Evolutionary conservation across 1,140 invertebrate species (phyloP).

Genomic region (Drosophila neocordata): DNA sequence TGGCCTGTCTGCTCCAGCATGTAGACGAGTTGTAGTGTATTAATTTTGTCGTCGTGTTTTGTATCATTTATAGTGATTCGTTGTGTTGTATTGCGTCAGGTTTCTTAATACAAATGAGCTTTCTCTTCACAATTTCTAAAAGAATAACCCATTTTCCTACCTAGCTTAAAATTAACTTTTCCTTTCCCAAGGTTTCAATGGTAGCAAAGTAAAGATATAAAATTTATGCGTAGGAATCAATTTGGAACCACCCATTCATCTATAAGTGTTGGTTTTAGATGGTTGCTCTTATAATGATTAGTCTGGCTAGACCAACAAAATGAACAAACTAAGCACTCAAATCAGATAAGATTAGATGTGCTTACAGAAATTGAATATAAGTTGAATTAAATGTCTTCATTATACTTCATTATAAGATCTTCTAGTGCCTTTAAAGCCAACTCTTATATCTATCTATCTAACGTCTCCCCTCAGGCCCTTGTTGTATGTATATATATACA

Average conservation of each 20-base stretch:
- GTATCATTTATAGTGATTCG: neutral
- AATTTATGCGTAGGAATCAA: neutral
- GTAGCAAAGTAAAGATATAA: neutral
- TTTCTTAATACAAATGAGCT: constrained; percentile 30
- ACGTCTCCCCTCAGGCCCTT: constrained; percentile 55
- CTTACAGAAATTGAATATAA: neutral
- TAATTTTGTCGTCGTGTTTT: neutral
- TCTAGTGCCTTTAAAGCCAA: constrained; percentile 6
- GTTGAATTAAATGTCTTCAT: neutral
- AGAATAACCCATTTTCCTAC: constrained; percentile 32
- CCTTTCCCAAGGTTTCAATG: constrained; percentile 62
- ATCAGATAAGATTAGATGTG: neutral
- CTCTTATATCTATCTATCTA: constrained; percentile 13
- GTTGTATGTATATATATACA: constrained; percentile 45
- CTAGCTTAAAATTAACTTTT: constrained; percentile 22
- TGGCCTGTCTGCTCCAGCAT: constrained; percentile 60
- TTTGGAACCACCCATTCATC: neutral
- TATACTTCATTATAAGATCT: neutral
- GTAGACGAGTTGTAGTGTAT: constrained; percentile 57
- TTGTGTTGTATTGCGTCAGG: neutral
- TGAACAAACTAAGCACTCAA: neutral
- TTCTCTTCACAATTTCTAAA: constrained; percentile 59
- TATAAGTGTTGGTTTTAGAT: constrained; percentile 4
- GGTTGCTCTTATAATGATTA: neutral
- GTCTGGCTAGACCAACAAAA: neutral